phyloP scores from a whole-genome alignment of 2,888 invertebrate genomes.

The Drosophila helvetica region DNA sequence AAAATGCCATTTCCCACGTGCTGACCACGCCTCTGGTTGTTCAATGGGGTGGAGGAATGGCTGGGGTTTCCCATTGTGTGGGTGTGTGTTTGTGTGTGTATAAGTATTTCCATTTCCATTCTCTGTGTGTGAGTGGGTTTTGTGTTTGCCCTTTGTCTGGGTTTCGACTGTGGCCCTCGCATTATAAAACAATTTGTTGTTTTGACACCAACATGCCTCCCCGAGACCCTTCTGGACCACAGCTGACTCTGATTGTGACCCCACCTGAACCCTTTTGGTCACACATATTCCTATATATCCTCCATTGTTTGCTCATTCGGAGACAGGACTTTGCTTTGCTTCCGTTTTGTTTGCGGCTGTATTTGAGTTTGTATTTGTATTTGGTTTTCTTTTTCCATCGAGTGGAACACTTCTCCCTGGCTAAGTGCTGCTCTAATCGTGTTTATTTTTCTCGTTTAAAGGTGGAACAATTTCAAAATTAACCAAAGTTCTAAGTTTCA shows the following conservation, averaged over 20 bases:
- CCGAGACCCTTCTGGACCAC: conserved; percentile 35
- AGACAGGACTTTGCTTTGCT: conserved; percentile 65
- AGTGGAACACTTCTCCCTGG: conserved; percentile 13
- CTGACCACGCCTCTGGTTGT: conserved; percentile 28
- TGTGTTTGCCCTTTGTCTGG: conserved; percentile 64
- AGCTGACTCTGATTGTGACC: conserved; percentile 53
- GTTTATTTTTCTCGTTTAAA: conserved; percentile 48
- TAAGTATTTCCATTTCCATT: conserved; percentile 15
- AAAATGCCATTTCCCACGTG: conserved; percentile 9
- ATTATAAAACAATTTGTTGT: conserved; percentile 80
- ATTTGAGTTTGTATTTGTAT: conserved; percentile 52
- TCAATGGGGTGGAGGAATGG: background rate
- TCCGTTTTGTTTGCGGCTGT: conserved; percentile 60
- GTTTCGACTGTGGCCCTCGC: conserved; percentile 40
- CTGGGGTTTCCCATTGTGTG: background rate
- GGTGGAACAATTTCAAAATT: background rate
- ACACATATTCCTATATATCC: conserved; percentile 37
- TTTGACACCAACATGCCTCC: conserved; percentile 70
- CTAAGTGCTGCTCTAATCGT: conserved; percentile 16
- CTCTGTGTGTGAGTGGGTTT: conserved; percentile 20
- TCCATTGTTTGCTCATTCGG: conserved; percentile 69
- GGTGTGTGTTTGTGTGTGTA: conserved; percentile 8
- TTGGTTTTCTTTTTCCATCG: conserved; percentile 45
- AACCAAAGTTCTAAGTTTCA: background rate
- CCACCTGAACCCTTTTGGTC: conserved; percentile 48